phyloP scores from a whole-genome alignment of 2,888 invertebrate species.

The Glyphotaelius pellucidus region DNA sequence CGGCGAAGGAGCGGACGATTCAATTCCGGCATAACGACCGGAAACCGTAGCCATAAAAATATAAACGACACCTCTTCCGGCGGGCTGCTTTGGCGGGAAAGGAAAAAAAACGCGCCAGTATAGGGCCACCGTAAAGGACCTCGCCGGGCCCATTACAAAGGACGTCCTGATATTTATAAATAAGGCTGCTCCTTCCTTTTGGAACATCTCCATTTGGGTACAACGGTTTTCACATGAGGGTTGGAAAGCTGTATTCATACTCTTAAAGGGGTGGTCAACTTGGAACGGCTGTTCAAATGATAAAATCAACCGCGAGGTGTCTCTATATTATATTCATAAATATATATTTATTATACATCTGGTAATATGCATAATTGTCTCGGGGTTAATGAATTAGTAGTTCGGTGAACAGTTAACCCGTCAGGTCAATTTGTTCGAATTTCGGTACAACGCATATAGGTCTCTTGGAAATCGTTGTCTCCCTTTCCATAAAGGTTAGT shows the following conservation, averaged over 20 bases:
- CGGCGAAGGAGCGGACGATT: background rate
- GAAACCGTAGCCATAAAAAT: constrained; percentile 55
- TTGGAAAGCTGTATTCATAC: background rate
- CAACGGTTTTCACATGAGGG: background rate
- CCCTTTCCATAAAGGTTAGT: no score
- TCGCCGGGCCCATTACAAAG: constrained; percentile 53
- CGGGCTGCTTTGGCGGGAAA: constrained; percentile 53
- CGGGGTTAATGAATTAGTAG: no score
- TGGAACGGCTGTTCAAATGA: no score
- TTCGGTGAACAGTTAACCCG: no score
- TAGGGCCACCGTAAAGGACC: constrained; percentile 53
- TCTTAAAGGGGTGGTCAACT: background rate
- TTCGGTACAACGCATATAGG: no score
- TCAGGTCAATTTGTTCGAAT: no score
- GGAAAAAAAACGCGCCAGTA: constrained; percentile 46
- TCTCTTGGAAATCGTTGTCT: no score
- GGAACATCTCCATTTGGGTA: constrained; percentile 44
- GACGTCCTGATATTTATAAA: constrained; percentile 55
- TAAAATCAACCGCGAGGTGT: no score
- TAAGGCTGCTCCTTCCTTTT: constrained; percentile 19
- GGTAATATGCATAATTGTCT: no score
- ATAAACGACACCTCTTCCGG: constrained; percentile 63
- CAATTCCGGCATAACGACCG: constrained; percentile 19
- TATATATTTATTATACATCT: no score
- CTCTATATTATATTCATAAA: no score